Evolutionary conservation across 2,797 vertebrate species (phyloP).

Genomic region (Cossypha polioptera): DNA sequence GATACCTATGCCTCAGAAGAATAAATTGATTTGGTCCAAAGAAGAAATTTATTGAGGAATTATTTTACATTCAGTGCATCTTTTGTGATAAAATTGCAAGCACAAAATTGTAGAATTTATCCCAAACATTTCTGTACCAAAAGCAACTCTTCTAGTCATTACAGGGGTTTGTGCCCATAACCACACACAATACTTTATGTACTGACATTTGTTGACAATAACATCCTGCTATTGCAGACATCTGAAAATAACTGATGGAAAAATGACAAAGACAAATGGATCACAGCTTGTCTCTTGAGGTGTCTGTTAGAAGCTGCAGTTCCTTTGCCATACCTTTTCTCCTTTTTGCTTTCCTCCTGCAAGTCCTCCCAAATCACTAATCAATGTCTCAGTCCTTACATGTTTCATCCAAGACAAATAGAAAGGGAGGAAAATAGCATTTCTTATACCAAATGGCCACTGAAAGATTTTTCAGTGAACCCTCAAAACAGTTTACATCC

Average conservation of each 20-base stretch:
- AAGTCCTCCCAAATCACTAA: slow-evolving; percentile 10
- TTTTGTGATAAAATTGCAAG: not conserved
- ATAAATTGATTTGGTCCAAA: not conserved
- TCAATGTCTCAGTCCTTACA: not conserved
- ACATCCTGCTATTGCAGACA: not conserved
- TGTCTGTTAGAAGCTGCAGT: not conserved
- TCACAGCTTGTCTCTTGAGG: not conserved
- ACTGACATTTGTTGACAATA: not conserved
- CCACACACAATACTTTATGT: not conserved
- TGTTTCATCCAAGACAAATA: slow-evolving; percentile 28
- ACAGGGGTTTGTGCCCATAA: not conserved
- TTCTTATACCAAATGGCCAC: not conserved
- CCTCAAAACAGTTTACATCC: not conserved
- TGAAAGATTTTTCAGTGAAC: slow-evolving; percentile 4
- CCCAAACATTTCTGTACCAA: not conserved
- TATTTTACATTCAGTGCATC: not conserved
- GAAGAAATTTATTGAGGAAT: not conserved
- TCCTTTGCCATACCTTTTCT: not conserved
- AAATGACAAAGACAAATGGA: not conserved
- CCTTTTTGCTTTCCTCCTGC: not conserved
- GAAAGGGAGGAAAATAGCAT: not conserved
- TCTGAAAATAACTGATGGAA: slow-evolving; percentile 1
- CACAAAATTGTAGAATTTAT: not conserved
- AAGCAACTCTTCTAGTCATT: not conserved
- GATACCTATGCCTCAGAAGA: not conserved